Evolutionary conservation across 2,888 invertebrate species (phyloP).

Genomic region (Malachius bipustulatus): DNA sequence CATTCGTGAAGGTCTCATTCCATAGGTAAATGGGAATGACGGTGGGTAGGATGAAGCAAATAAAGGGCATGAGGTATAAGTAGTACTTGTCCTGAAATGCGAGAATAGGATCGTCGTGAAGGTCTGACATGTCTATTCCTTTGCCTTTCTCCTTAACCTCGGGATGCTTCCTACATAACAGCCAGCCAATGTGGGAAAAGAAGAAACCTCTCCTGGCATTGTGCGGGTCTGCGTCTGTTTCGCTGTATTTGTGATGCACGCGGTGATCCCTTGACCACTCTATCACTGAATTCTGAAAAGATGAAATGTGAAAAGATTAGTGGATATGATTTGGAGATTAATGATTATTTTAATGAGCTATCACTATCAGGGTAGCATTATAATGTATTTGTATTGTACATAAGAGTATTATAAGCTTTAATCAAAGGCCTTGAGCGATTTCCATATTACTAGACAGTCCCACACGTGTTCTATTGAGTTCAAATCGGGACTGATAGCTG

Average conservation of each 20-base stretch:
- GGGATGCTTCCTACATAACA: constrained; percentile 81
- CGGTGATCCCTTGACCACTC: constrained; percentile 74
- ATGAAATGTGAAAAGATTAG: too few species aligned
- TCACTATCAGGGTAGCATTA: too few species aligned
- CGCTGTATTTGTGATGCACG: constrained; percentile 86
- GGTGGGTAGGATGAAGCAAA: constrained; percentile 69
- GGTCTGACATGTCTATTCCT: constrained; percentile 72
- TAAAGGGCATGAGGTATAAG: constrained; percentile 56
- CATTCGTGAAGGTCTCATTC: constrained; percentile 57
- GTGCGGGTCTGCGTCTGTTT: too few species aligned
- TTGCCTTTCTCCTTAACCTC: constrained; percentile 80
- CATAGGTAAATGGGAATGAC: constrained; percentile 63
- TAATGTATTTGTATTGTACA: too few species aligned
- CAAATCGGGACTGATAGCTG: too few species aligned
- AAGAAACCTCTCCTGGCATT: constrained; percentile 89
- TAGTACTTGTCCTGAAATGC: constrained; percentile 82
- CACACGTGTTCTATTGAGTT: too few species aligned
- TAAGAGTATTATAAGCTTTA: too few species aligned
- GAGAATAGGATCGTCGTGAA: too few species aligned
- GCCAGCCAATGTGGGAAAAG: constrained; percentile 94
- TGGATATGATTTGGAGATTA: too few species aligned
- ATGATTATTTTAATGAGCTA: too few species aligned
- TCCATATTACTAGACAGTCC: too few species aligned
- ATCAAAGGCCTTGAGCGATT: too few species aligned
- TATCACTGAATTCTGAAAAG: constrained; percentile 54